Evolutionary conservation across 2,888 invertebrate genomes (phyloP), one percentile per base, ranked within the genome.

Genomic region (Trissolcus brochymenae): DNA sequence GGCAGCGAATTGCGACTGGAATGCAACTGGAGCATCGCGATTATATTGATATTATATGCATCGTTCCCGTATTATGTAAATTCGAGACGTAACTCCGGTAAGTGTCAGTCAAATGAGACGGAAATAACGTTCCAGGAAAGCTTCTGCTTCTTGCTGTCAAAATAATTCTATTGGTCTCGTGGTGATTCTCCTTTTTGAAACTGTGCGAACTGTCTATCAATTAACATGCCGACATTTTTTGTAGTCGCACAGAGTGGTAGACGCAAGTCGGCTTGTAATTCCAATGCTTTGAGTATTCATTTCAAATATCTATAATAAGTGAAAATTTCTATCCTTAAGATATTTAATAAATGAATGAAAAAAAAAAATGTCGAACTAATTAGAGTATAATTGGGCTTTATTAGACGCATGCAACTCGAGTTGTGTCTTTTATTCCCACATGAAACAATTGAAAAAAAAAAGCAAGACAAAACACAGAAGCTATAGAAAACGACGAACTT

Each of bases 21-120:
- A 67, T 56, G 51, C 19, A 13, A 40, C 14, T 40, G 19, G 41
- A 41, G 53, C 19, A 16, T 17, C 29, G 29, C 51, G 43, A 59
- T 59, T 51, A 60, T 67, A 49, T 55, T 43, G 17, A 65, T 65
- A 65, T 65, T 64, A 64, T 40, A 14, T 54, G 21, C 43, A 64
- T 64, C 62, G 40, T 29, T 54, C 43, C 51, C 25, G 14, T 54
- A 54, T 64, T 54, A 64, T 46, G 54, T 64, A 54, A 53, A 64
- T 64, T 51, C 35, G 13, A 41, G 51, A 41, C 29, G 17, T 43
- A 64, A 51, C 50, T 35, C 6, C 6, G 11, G 16, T 51, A 51
- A 13, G 17, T 51, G n/a, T 61, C 35, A 41, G 41, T 25, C 19
- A 16, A 40, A 70, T 46, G 54, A 55, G 59, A 54, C 35, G 40